phyloP scores from a whole-genome alignment of 2,888 invertebrate genomes.

The Brachycybe producta region DNA sequence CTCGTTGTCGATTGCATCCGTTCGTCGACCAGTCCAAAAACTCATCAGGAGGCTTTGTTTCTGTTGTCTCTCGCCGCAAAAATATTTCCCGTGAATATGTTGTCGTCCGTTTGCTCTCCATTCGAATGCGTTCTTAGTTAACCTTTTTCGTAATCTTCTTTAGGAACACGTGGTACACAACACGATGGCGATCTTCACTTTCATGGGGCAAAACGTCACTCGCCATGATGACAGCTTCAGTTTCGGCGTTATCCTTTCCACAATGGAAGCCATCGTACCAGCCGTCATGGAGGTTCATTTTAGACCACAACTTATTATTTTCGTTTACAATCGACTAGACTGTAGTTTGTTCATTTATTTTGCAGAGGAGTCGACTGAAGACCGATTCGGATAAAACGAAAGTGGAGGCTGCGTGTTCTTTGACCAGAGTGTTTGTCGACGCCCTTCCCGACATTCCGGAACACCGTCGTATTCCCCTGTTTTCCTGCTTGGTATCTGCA shows the following conservation, averaged over 20 bases:
- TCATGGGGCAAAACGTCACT: constrained; percentile 86
- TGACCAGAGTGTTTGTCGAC: constrained; percentile 79
- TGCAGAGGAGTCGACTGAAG: background rate
- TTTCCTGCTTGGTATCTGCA: constrained; percentile 52
- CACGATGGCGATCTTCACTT: constrained; percentile 93
- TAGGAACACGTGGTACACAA: constrained; percentile 71
- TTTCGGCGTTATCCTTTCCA: constrained; percentile 79
- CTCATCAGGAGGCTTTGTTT: constrained; percentile 82
- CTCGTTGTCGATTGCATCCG: constrained; percentile 76
- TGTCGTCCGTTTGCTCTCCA: background rate
- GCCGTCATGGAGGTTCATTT: constrained; percentile 57
- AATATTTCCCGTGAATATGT: constrained; percentile 51
- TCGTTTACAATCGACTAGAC: background rate
- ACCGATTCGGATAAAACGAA: background rate
- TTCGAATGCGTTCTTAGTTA: constrained; percentile 3
- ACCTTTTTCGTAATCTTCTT: background rate
- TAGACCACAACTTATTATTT: constrained; percentile 14
- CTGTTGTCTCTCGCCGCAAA: constrained; percentile 65
- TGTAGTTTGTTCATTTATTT: background rate
- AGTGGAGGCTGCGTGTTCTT: constrained; percentile 27
- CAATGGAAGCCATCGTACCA: constrained; percentile 79
- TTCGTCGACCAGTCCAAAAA: constrained; percentile 83
- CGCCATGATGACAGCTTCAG: constrained; percentile 90
- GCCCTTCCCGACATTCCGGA: constrained; percentile 84
- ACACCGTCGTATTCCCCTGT: constrained; percentile 71